Percentiles rank a stretch among this genome's conserved stretches.
phyloP scores from a whole-genome alignment of 2,888 invertebrate species.

The Diloba caeruleocephala region DNA sequence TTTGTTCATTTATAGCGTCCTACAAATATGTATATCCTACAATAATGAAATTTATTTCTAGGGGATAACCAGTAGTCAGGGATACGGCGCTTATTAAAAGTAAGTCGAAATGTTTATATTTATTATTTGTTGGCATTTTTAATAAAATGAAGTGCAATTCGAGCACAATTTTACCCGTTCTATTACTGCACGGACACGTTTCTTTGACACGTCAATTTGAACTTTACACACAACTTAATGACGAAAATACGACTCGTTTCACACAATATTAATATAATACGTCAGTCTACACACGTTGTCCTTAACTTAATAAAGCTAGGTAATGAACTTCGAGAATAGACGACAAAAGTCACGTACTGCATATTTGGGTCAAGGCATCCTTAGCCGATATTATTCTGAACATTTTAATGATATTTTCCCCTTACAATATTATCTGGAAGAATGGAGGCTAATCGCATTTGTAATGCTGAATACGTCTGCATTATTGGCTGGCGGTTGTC shows the following conservation, averaged over 20 bases:
- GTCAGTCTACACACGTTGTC: slow-evolving; percentile 5
- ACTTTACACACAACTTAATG: neutral
- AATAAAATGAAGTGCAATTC: no score
- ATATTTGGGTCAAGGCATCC: slow-evolving; percentile 42
- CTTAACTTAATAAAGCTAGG: slow-evolving; percentile 26
- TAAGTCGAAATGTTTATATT: no score
- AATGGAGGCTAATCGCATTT: slow-evolving; percentile 10
- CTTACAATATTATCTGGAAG: slow-evolving; percentile 1
- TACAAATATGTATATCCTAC: no score
- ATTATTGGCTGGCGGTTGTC: neutral
- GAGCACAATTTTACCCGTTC: no score
- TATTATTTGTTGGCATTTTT: no score
- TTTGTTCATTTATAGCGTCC: no score
- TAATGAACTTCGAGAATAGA: slow-evolving; percentile 28
- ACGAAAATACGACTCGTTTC: neutral
- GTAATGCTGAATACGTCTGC: neutral
- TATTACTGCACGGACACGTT: neutral
- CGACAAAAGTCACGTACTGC: slow-evolving; percentile 34
- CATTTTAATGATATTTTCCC: slow-evolving; percentile 27
- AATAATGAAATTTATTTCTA: no score
- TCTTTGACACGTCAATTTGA: neutral
- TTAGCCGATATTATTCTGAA: slow-evolving; percentile 16
- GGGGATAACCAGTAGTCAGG: no score
- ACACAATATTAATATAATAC: slow-evolving; percentile 10
- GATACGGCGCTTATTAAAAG: no score